Evolutionary conservation across 2,113 vertebrate species (phyloP), one percentile per base, ranked within the genome.

Genomic region (Cygnus buccinator): DNA sequence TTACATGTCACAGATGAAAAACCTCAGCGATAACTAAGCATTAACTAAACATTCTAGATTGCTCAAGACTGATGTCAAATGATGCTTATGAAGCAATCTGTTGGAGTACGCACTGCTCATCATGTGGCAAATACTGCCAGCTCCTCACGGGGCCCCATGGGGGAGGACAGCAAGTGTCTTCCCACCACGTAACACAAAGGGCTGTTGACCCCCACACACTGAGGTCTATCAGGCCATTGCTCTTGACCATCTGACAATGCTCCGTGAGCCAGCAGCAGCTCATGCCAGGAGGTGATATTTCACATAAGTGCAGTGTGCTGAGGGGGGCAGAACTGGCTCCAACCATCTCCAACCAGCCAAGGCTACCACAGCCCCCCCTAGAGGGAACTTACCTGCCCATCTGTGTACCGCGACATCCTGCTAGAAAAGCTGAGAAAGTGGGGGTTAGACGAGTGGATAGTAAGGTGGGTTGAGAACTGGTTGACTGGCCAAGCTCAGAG

Each of bases 61-160:
- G 70, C 66, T 50, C 33, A 70, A 88, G 59, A 35, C 13, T 73
- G 26, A 26, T 65, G 29, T 61, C 2, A 8, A 52, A 72, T 0
- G 1, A 43, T 13, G 10, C 15, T 63, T 21, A 11, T 23, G 20
- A 86, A 86, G 35, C 4, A 33, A 8, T 13, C 25, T 35, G 35
- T 16, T 6, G 1, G 86, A 57, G 16, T 13, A 8, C 2, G 4
- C 14, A 8, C 7, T 48, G 35, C 39, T 87, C 22, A 29, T 37
- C 10, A 29, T 0, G 0, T 21, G 10, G 7, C 1, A 3, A 48
- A 26, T 39, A 31, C 57, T 37, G 12, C 18, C 0, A 4, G 13
- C 8, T 59, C 14, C 25, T 55, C 28, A 25, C 37, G 11, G 5
- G 41, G 3, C 1, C 26, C 16, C 7, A 3, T 0, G 0, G 21